These are phyloP conservation scores for Slavum lentiscoides DNA, from an alignment of 2,888 invertebrate species.

Conservation along the genomic window DNA sequence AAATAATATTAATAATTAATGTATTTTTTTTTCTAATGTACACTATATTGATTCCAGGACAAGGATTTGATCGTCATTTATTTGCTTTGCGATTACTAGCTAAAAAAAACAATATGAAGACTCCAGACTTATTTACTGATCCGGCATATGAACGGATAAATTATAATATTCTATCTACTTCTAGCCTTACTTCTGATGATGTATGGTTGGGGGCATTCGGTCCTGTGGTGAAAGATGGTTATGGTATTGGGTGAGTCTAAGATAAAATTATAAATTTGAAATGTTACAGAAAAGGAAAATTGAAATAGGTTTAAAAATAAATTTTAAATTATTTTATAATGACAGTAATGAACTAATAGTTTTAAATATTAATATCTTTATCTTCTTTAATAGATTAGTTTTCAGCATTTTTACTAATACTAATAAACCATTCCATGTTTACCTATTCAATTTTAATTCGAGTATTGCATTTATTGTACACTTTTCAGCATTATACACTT, in stretches of 20 bases:
- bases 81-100: slow-evolving; percentile 82
- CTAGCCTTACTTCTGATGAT: slow-evolving; percentile 85
- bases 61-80: slow-evolving; percentile 95
- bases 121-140: slow-evolving; percentile 73
- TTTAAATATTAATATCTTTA: too few relatives aligned
- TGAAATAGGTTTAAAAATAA: not conserved
- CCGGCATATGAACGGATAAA: slow-evolving; percentile 79
- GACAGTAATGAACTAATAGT: too few relatives aligned
- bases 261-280: not conserved
- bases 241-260: slow-evolving; percentile 81
- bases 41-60: slow-evolving; percentile 64
- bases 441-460: too few relatives aligned
- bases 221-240: slow-evolving; percentile 86
- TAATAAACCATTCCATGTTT: too few relatives aligned
- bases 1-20: not conserved
- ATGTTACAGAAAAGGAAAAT: too few relatives aligned
- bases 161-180: slow-evolving; percentile 90
- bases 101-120: slow-evolving; percentile 64
- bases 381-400: too few relatives aligned
- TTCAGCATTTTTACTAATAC: too few relatives aligned
- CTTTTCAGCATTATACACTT: too few relatives aligned
- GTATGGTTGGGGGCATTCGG: slow-evolving; percentile 91
- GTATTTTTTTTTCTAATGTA: not conserved
- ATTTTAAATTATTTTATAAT: not conserved
- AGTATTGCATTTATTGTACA: too few relatives aligned